Evolutionary conservation across 2,113 vertebrate species (phyloP), one percentile per base, ranked within the genome.

Genomic region (Rhinoptilus africanus): DNA sequence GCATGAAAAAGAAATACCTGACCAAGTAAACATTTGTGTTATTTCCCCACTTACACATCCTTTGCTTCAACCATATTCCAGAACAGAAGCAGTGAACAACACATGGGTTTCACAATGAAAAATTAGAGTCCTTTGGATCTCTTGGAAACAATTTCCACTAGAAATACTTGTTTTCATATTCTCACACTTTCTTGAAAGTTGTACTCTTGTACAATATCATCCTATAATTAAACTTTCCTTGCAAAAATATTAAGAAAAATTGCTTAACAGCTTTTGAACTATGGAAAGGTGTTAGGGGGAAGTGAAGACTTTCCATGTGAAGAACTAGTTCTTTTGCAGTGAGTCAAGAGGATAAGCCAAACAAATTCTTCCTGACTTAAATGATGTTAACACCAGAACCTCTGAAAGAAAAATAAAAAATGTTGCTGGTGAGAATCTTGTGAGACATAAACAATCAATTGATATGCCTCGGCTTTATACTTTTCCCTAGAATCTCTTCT

Each of bases 91-190:
- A 37, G 3, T n/a, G 32, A 81, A 57, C 32, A 77, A 57, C 5
- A 8, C 0, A 0, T 30, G 37, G 39, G 13, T 11, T 87, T 74
- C 32, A 54, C 2, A 41, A 6, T 21, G 32, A 4, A 14, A 87
- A 64, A 62, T 37, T n/a, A 45, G 47, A 34, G 32, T 35, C 26
- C 9, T n/a, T 41, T 69, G 51, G 4, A 8, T 81, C 3, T 72
- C 48, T 47, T 53, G 18, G 60, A 85, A 88, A 85, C 4, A 41
- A 53, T 71, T 27, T 94, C 20, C 17, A 19, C 24, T 54, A 34
- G n/a, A 63, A 86, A 8, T 13, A 17, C 54, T 23, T 76, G 16
- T 32, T 77, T 80, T 59, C 19, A 51, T 45, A 39, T 23, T 64
- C 16, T 73, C 39, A 83, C 28, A 51, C 1, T 67, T 51, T 35